Percentiles rank a stretch among this genome's conserved stretches.
Evolutionary conservation across 2,888 invertebrate species (phyloP).

Genomic region (Eilema sororculum): DNA sequence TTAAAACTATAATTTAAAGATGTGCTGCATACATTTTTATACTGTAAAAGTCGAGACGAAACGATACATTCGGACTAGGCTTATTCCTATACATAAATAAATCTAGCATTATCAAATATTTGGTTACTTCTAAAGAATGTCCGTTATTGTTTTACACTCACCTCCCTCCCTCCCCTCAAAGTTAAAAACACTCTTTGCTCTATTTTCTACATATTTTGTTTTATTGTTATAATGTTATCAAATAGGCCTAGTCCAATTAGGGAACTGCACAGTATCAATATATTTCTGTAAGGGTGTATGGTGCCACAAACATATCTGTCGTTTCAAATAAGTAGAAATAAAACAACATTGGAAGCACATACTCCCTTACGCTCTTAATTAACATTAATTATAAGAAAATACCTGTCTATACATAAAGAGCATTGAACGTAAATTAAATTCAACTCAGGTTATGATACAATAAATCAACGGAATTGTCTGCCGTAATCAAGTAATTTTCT

Average conservation of each 20-base stretch:
- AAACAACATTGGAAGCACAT: too few species aligned
- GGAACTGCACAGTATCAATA: not conserved
- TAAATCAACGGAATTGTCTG: too few species aligned
- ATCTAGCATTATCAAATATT: not conserved
- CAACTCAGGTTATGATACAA: too few species aligned
- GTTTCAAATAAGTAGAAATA: too few species aligned
- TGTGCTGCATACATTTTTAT: slow-evolving; percentile 32
- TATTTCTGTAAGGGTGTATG: not conserved
- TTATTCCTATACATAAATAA: not conserved
- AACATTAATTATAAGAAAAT: not conserved
- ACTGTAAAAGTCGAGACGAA: slow-evolving; percentile 5
- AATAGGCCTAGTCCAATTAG: not conserved
- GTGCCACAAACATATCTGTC: too few species aligned
- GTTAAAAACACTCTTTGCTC: not conserved
- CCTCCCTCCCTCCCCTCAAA: not conserved
- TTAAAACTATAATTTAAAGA: slow-evolving; percentile 23
- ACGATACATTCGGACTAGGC: not conserved
- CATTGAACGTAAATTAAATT: not conserved
- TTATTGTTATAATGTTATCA: not conserved
- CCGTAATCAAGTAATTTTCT: too few species aligned
- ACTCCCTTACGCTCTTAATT: not conserved
- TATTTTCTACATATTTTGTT: not conserved
- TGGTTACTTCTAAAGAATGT: not conserved
- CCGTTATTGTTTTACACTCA: not conserved
- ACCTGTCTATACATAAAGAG: not conserved